These are phyloP conservation scores for Podarcis cretensis DNA, from an alignment of 2,113 vertebrate genomes.

Conservation along the genomic window DNA sequence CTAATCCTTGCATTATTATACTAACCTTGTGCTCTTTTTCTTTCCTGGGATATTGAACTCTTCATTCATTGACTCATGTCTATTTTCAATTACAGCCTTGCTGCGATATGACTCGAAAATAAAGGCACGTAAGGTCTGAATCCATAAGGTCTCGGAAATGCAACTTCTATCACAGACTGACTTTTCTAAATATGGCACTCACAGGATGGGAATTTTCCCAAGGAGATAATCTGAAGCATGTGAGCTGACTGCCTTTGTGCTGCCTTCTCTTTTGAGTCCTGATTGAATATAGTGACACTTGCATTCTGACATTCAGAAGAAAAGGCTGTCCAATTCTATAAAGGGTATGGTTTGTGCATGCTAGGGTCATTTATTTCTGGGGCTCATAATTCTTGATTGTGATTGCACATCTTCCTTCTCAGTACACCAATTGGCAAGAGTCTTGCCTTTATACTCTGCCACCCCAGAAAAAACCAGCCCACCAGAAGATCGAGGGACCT, in stretches of 20 bases:
- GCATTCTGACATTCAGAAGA: neutral
- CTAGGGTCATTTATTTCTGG: no score
- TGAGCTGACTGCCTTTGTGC: neutral
- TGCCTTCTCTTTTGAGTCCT: neutral
- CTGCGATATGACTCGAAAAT: neutral
- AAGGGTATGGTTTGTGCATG: neutral
- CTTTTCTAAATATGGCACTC: fast-evolving
- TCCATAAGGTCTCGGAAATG: fast-evolving
- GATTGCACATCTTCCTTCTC: no score
- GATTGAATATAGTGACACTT: neutral
- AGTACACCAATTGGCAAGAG: no score
- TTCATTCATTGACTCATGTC: neutral
- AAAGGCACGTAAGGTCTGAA: neutral
- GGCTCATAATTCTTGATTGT: no score
- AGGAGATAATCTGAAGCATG: neutral
- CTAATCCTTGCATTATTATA: neutral
- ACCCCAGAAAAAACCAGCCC: no score
- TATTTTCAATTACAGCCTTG: neutral
- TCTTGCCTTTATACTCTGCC: no score
- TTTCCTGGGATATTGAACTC: neutral
- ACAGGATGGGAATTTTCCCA: neutral
- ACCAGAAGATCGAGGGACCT: no score
- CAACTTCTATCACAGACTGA: neutral
- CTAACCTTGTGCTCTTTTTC: neutral
- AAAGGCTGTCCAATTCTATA: neutral